These are phyloP conservation scores for Platyura marginata DNA, from an alignment of 1,140 invertebrate genomes.

Conservation along the genomic window DNA sequence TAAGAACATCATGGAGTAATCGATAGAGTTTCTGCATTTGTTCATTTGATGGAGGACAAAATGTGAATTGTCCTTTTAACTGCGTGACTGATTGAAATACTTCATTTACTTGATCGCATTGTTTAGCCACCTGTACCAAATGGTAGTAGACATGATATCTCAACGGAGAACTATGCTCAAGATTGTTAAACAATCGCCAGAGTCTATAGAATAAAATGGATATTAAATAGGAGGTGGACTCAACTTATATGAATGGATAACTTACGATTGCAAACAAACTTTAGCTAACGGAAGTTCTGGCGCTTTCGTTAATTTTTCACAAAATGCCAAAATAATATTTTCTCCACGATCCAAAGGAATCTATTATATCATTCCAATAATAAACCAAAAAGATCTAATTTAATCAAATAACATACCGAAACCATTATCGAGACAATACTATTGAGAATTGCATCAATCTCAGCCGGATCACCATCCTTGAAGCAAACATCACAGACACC, in stretches of 20 bases:
- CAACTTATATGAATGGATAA: constrained; percentile 10
- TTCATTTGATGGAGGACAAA: constrained; percentile 69
- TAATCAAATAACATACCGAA: constrained; percentile 43
- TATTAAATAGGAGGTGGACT: neutral
- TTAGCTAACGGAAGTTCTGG: constrained; percentile 63
- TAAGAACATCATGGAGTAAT: constrained; percentile 71
- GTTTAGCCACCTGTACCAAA: constrained; percentile 70
- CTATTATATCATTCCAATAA: too few relatives aligned
- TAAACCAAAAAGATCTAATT: too few relatives aligned
- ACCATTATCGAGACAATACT: constrained; percentile 88
- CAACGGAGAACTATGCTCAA: constrained; percentile 65
- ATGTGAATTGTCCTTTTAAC: constrained; percentile 65
- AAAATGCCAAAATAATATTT: constrained; percentile 77
- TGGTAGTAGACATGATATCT: constrained; percentile 86
- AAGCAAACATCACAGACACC: constrained; percentile 84
- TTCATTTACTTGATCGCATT: constrained; percentile 64
- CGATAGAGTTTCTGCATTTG: constrained; percentile 86
- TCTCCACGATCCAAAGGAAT: constrained; percentile 74
- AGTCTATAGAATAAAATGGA: constrained; percentile 28
- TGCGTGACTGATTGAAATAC: constrained; percentile 65
- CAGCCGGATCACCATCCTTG: constrained; percentile 59
- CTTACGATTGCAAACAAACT: constrained; percentile 74
- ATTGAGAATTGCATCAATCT: constrained; percentile 69
- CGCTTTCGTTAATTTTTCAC: constrained; percentile 84
- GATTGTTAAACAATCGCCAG: constrained; percentile 77